A percentile compares a stretch with the other conserved stretches of the same genome.
Evolutionary conservation across 2,797 vertebrate genomes (phyloP).

Genomic region (Salarias fasciatus): DNA sequence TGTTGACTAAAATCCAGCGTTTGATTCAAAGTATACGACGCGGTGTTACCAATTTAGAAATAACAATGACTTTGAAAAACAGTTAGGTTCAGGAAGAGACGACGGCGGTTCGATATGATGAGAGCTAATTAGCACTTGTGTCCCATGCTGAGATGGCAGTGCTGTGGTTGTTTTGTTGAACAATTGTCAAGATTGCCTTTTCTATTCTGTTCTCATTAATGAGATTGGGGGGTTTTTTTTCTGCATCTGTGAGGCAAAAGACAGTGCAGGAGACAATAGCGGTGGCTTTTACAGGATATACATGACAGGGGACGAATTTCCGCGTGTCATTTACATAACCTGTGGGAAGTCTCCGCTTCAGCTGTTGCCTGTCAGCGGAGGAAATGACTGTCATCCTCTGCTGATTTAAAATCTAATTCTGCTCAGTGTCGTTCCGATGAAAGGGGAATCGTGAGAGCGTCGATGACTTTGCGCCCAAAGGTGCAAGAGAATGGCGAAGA

Average conservation of each 20-base stretch:
- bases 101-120: conserved; percentile 51
- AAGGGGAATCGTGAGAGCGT: conserved; percentile 39
- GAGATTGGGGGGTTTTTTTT: conserved; percentile 37
- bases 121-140: conserved; percentile 70
- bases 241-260: conserved; percentile 50
- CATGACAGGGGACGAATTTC: conserved; percentile 41
- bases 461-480: conserved; percentile 36
- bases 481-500: conserved; percentile 23
- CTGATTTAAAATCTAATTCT: conserved; percentile 48
- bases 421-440: conserved; percentile 38
- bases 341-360: conserved; percentile 46
- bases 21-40: conserved; percentile 46
- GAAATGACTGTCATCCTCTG: conserved; percentile 60
- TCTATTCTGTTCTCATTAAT: conserved; percentile 67
- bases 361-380: conserved; percentile 51
- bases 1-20: conserved; percentile 53
- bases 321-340: conserved; percentile 51
- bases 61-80: conserved; percentile 66
- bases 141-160: conserved; percentile 50
- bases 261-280: conserved; percentile 39
- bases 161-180: conserved; percentile 61
- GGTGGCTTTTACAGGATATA: conserved; percentile 40
- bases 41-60: conserved; percentile 47
- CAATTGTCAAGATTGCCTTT: conserved; percentile 63
- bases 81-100: conserved; percentile 50